Evolutionary conservation across 2,113 vertebrate species (phyloP), one percentile per base, ranked within the genome.

Genomic region (Brevimyrus niger): DNA sequence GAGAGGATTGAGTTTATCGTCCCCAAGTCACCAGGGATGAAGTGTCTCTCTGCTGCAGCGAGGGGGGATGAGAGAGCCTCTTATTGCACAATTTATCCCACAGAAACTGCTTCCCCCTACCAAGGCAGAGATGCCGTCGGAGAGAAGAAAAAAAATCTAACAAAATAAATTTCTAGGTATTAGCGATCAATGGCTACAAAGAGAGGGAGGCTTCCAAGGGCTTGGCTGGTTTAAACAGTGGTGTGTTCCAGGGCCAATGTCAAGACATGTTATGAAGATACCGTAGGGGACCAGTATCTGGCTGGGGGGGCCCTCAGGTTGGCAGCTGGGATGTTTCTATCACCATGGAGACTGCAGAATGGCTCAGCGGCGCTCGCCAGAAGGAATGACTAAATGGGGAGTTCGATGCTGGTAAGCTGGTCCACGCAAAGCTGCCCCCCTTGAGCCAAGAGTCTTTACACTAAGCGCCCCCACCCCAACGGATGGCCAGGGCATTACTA

Each of bases 301-400:
- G 80, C 15, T 47, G 19, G 27, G 11, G 11, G 27, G 31, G 1
- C 31, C n/a, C 1, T 31, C 58, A 10, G 58, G 21, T 19, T 55
- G 48, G 23, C 3, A 44, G 51, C 38, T 53, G 48, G 88, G n/a
- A 83, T 21, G 88, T 50, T 27, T 89, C 73, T 8, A 23, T 89
- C 80, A 35, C 88, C 53, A 84, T 89, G 88, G 88, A 61, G 76
- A 89, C 76, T 8, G 38, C 19, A 58, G 50, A 84, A 38, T 61
- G 38, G 31, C 6, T 4, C 19, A 23, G 8, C 7, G 15, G 38
- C 27, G 23, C 85, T 80, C 48, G 47, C 73, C 85, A 89, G 86
- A 80, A 87, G 11, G 84, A 35, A 38, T 42, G 88, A 85, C 88
- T 83, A 46, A 83, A 88, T 61, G 35, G 55, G 69, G 73, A 88